phyloP scores from a whole-genome alignment of 2,797 vertebrate species.

The Falco peregrinus region DNA sequence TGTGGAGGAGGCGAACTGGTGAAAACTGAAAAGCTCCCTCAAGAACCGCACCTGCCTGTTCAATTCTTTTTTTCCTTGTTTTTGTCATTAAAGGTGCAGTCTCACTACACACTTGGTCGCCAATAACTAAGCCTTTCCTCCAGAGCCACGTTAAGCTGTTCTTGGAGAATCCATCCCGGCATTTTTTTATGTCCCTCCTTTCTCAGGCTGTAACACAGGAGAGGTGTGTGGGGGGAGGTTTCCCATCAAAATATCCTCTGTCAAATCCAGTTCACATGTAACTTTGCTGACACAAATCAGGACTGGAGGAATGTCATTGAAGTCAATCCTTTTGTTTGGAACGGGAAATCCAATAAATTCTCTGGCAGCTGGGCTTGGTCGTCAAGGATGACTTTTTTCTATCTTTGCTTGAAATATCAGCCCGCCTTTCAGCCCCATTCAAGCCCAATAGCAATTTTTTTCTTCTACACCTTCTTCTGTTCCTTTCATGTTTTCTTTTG shows the following conservation, averaged over 20 bases:
- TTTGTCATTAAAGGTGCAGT: neutral
- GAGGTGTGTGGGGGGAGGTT: neutral
- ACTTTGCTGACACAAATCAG: neutral
- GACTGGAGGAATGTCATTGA: neutral
- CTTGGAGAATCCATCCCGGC: neutral
- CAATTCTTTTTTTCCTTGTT: neutral
- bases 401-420: neutral
- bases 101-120: neutral
- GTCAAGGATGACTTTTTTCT: neutral
- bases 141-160: neutral
- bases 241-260: neutral
- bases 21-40: neutral
- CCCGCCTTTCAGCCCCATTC: neutral
- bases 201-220: neutral
- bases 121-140: neutral
- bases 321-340: neutral
- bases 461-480: neutral
- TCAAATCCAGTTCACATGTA: neutral
- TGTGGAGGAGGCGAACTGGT: neutral
- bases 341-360: neutral
- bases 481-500: neutral
- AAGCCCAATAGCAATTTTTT: neutral
- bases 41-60: neutral
- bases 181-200: neutral
- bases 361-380: neutral